Evolutionary conservation across 2,888 invertebrate species (phyloP).

Genomic region (Phoronis australis): DNA sequence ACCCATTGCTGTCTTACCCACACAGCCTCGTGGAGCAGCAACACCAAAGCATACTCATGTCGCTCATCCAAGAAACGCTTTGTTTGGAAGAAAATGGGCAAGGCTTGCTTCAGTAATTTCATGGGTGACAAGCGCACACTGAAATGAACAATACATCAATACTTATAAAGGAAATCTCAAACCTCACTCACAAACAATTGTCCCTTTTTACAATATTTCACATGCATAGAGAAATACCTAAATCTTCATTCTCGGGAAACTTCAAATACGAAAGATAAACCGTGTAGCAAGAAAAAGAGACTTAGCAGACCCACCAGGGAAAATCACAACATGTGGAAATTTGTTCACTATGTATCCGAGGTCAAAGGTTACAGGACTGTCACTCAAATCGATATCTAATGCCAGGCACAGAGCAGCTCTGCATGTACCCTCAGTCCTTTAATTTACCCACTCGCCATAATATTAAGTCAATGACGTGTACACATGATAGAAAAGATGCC

Average conservation of each 20-base stretch:
- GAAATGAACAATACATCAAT: constrained; percentile 8
- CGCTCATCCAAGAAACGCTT: constrained; percentile 33
- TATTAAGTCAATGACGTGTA: too few species aligned
- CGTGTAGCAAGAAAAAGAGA: not conserved
- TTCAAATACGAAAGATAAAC: constrained; percentile 3
- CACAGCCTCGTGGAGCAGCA: constrained; percentile 30
- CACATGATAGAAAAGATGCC: too few species aligned
- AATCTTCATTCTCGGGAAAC: too few species aligned
- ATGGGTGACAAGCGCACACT: constrained; percentile 38
- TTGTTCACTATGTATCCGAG: too few species aligned
- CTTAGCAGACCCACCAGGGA: too few species aligned
- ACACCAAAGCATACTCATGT: constrained; percentile 42
- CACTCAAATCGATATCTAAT: too few species aligned
- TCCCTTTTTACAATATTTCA: not conserved
- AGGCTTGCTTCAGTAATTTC: constrained; percentile 33
- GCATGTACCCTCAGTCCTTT: too few species aligned
- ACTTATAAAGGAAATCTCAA: not conserved
- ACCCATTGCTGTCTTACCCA: constrained; percentile 28
- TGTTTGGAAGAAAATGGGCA: constrained; percentile 39
- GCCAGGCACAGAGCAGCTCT: too few species aligned
- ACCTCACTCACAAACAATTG: not conserved
- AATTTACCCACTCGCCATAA: too few species aligned
- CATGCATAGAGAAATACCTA: constrained; percentile 9
- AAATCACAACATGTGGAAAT: too few species aligned
- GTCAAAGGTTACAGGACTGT: too few species aligned